Evolutionary conservation across 2,797 vertebrate species (phyloP), one percentile per base, ranked within the genome.

Genomic region (Hylomyscus alleni): DNA sequence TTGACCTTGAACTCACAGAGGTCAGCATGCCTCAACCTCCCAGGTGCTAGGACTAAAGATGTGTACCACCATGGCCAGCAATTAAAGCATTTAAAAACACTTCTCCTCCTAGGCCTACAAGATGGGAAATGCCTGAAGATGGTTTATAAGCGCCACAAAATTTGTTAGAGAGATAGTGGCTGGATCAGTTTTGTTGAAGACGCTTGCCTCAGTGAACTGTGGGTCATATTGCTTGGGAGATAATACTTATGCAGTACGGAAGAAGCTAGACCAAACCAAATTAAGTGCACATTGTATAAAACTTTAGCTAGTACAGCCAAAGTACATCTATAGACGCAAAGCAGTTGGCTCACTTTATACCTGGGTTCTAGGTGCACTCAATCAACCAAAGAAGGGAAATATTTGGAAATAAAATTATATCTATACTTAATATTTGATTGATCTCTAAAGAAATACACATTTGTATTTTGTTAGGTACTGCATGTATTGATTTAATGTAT

Each of bases 111-210:
- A 29, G 58, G 65, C 67, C 60, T 86, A 29, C 47, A 81, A 91
- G 60, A 89, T 77, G 34, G 47, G 67, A 58, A 81, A 47, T 69
- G 62, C 37, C 40, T 78, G 60, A 72, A 77, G 47, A 81, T 3
- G 82, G 54, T 93, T 95, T 77, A 84, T 37, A 93, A 85, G 52
- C 20, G 47, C 9, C 31, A 2, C 37, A 91, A 92, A 88, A 37
- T 10, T 67, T 94, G 60, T 65, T 86, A 54, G n/a, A 29, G 52
- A 91, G 91, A 54, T 20, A 44, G 14, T 44, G 56, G 29, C 54
- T 85, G 26, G 37, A 54, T 81, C 17, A 44, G 12, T 78, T 94
- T 95, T 92, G 44, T 50, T 92, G 83, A 72, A 72, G 37, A 90
- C 58, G 50, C 31, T 19, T 77, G 60, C 52, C 88, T 90, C 31